Evolutionary conservation across 2,888 invertebrate species (phyloP).

Genomic region (Thymelicus sylvestris): DNA sequence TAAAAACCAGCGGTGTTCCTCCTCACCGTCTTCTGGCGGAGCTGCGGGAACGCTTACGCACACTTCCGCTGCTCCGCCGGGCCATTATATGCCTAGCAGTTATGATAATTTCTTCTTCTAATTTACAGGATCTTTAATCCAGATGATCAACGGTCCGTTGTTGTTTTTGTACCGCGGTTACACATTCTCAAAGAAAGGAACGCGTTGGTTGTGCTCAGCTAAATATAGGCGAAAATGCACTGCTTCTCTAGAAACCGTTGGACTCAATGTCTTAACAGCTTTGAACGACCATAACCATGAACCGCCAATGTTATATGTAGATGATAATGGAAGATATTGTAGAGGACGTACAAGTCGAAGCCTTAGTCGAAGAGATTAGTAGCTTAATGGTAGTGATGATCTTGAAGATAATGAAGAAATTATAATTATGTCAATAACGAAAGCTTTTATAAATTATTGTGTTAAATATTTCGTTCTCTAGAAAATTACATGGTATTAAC

Average conservation of each 20-base stretch:
- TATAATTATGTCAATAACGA: no score
- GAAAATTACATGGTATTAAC: no score
- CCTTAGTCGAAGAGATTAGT: no score
- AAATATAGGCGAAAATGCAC: background rate
- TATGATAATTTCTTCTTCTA: background rate
- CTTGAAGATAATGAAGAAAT: background rate
- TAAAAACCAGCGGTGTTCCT: no score
- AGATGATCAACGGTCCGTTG: constrained; percentile 33
- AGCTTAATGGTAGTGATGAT: background rate
- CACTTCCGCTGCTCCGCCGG: no score
- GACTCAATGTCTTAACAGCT: background rate
- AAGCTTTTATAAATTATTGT: no score
- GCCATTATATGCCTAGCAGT: background rate
- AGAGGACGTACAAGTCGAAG: background rate
- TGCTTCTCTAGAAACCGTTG: background rate
- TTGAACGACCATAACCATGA: background rate
- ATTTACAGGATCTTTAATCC: constrained; percentile 33
- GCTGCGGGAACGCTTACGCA: no score
- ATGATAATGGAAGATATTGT: background rate
- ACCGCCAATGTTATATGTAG: background rate
- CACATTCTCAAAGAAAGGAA: constrained; percentile 30
- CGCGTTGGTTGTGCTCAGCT: background rate
- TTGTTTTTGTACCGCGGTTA: constrained; percentile 39
- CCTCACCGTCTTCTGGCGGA: no score
- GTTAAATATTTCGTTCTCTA: no score